Base-by-base conservation (phyloP, 2,888 invertebrate genomes). In the Ctenicera cuprea region DNA sequence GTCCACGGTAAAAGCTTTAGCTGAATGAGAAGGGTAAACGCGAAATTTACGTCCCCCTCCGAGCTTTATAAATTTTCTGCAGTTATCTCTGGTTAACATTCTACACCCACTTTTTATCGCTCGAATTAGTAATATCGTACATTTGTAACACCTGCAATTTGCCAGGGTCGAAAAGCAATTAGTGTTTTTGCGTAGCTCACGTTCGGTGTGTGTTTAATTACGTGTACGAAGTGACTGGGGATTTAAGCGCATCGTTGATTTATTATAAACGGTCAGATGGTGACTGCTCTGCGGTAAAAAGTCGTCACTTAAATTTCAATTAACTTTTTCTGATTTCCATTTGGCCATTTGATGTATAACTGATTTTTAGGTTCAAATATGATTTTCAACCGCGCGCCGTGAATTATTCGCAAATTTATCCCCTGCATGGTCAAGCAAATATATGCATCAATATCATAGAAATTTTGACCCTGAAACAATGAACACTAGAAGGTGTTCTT, bases 61-160 rank as follows among this genome's bases (percentile, higher is more conserved):
- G 66, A 52, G 61, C 59, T 66, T 66, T 72, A 66, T 72, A 72
- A 72, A 62, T 72, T 67, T 72, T 67, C 41, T 68, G 64, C 48
- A 73, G 73, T 68, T 73, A 68, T 73, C 69, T 73, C 63, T 54
- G 61, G 73, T 57, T 69, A 70, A 74, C 74, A 63, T 68, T 68
- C 66, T 63, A 63, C 68, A 66, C 54, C 65, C 76, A 72, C 62
- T 79, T 80, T 80, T 78, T 77, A 76, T 76, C 71, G 73, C 71
- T 61, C 77, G 77, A 80, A 80, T 81, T 81, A 79, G 80, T 81
- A 81, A 81, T 80, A 80, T 79, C 80, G 79, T 78, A 79, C 85
- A 85, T 85, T 84, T 83, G 86, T 85, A 85, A 84, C 86, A 86
- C 86, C 86, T 86, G 86, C 86, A 86, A 86, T 86, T 86, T 86